Evolutionary conservation across 37 sponge, comb jelly and placozoan genomes (phyloP).

Genomic region (Axinella damicornis): DNA sequence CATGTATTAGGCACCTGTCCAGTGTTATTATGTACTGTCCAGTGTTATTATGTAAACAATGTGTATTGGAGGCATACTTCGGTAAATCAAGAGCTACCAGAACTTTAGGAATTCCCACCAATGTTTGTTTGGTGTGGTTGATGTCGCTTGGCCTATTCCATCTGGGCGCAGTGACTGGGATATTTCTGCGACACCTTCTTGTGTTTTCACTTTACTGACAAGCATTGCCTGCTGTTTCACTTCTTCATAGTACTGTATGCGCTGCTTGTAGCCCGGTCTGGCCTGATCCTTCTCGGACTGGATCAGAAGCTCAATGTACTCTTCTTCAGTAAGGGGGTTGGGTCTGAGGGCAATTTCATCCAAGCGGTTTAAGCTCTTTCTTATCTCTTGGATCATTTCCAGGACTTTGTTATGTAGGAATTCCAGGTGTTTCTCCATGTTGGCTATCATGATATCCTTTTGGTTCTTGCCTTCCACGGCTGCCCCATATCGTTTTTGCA

Average conservation of each 20-base stretch:
- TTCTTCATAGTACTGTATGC: conserved; percentile 30
- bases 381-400: conserved; percentile 20
- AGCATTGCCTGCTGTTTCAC: conserved; percentile 44
- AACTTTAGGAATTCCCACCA: too few species aligned
- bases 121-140: too few species aligned
- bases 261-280: conserved; percentile 53
- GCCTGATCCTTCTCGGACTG: conserved; percentile 63
- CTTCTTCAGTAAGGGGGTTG: conserved; percentile 66
- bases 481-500: conserved; percentile 37
- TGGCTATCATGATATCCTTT: conserved; percentile 35
- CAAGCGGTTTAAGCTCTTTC: conserved; percentile 27
- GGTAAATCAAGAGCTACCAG: too few species aligned
- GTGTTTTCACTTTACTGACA: too few species aligned
- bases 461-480: conserved; percentile 37
- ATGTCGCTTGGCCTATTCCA: too few species aligned
- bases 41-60: too few species aligned
- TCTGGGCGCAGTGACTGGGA: too few species aligned
- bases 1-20: too few species aligned
- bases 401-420: conserved; percentile 17
- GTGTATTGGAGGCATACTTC: too few species aligned
- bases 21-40: too few species aligned
- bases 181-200: too few species aligned
- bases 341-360: conserved; percentile 82
- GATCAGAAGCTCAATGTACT: conserved; percentile 83
- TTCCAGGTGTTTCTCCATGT: conserved; percentile 23